Percentiles rank a stretch among this genome's conserved stretches.
Evolutionary conservation across 2,113 vertebrate genomes (phyloP).

Genomic region (Crotalus viridis): DNA sequence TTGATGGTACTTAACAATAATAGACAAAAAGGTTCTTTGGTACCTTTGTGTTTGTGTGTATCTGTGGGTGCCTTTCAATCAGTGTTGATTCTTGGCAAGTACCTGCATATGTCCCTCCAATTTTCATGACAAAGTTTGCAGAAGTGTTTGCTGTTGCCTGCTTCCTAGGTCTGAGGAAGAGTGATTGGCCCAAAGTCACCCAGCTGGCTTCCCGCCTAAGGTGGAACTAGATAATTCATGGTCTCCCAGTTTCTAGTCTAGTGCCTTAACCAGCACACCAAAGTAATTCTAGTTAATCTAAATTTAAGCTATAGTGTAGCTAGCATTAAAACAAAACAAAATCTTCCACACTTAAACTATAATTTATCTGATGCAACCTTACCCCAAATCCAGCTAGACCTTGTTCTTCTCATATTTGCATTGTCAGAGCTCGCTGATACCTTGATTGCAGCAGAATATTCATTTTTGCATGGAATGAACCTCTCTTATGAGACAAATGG

Average conservation of each 20-base stretch:
- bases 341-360: background rate
- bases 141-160: background rate
- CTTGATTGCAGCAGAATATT: background rate
- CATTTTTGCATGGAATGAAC: background rate
- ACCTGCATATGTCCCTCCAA: background rate
- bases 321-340: background rate
- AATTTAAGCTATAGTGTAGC: background rate
- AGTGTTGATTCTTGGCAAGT: background rate
- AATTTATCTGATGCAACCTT: background rate
- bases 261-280: background rate
- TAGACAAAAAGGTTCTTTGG: background rate
- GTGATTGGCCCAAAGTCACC: background rate
- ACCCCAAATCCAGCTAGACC: background rate
- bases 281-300: background rate
- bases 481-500: conserved; percentile 25
- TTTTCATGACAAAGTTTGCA: background rate
- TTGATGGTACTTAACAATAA: background rate
- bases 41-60: background rate
- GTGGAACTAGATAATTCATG: background rate
- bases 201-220: background rate
- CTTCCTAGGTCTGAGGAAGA: background rate
- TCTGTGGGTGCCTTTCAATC: background rate
- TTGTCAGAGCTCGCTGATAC: background rate
- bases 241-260: background rate
- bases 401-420: background rate